phyloP scores from a whole-genome alignment of 2,113 vertebrate species.

The Epinephelus cyanopodus region DNA sequence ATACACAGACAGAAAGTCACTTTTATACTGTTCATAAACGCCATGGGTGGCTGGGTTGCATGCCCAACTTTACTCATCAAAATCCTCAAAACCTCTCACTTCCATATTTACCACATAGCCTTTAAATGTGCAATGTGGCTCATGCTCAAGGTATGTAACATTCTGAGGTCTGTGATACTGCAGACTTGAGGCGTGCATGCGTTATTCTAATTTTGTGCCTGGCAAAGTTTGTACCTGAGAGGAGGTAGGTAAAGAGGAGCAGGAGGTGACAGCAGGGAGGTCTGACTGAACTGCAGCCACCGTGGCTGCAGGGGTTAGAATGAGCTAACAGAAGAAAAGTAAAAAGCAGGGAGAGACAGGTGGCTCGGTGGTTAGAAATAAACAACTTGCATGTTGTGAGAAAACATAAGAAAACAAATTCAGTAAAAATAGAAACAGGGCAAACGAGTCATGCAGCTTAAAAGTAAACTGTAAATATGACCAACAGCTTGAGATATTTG shows the following conservation, averaged over 20 bases:
- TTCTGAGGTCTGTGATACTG: neutral
- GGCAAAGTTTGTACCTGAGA: slow-evolving; percentile 87
- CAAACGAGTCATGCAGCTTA: neutral
- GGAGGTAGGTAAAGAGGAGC: slow-evolving; percentile 90
- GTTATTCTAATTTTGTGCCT: slow-evolving; percentile 7
- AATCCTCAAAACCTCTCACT: neutral
- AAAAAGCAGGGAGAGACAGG: slow-evolving; percentile 31
- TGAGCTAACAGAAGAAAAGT: slow-evolving; percentile 85
- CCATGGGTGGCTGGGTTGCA: neutral
- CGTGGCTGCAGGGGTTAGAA: slow-evolving; percentile 94
- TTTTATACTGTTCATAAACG: neutral
- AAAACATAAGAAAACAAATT: slow-evolving; percentile 10
- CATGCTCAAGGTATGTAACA: neutral
- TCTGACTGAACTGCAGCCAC: slow-evolving; percentile 94
- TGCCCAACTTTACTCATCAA: neutral
- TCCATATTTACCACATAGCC: neutral
- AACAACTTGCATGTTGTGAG: neutral
- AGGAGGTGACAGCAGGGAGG: slow-evolving; percentile 90
- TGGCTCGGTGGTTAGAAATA: slow-evolving; percentile 20
- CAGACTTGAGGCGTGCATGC: neutral
- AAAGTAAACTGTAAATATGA: neutral
- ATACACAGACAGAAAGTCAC: neutral
- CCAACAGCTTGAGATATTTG: neutral
- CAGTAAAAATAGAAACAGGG: slow-evolving; percentile 12
- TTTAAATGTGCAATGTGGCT: neutral